phyloP scores from a whole-genome alignment of 1,140 invertebrate species.

The Lepeophtheirus salmonis region DNA sequence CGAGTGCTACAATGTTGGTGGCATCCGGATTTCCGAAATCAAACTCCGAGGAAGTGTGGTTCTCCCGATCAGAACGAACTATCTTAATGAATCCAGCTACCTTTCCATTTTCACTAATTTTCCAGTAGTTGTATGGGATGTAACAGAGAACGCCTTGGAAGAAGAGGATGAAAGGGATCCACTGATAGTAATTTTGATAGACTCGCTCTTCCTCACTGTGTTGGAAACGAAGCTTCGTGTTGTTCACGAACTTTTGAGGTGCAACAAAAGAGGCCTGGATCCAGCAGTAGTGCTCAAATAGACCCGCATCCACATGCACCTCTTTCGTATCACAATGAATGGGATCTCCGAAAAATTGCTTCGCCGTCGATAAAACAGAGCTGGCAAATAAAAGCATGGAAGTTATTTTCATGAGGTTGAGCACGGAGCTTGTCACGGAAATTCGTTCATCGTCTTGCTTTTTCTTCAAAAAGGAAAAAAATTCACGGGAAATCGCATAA shows the following conservation, averaged over 20 bases:
- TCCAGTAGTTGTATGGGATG: conserved; percentile 27
- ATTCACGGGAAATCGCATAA: neutral
- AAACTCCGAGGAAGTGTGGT: neutral
- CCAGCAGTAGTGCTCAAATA: neutral
- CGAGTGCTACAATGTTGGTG: neutral
- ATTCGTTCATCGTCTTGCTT: neutral
- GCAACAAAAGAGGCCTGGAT: neutral
- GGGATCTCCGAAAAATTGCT: conserved; percentile 34
- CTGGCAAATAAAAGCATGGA: conserved; percentile 33
- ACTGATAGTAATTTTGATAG: conserved; percentile 30
- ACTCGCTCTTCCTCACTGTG: conserved; percentile 38
- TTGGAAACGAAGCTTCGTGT: neutral
- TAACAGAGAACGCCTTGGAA: conserved; percentile 32
- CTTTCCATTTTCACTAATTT: conserved; percentile 22
- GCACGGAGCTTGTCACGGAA: neutral
- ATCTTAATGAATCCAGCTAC: neutral
- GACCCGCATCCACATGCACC: neutral
- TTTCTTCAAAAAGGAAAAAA: neutral
- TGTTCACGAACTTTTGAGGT: neutral
- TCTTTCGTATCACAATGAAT: conserved; percentile 28
- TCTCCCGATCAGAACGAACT: neutral
- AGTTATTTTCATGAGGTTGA: conserved; percentile 25
- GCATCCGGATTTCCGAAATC: neutral
- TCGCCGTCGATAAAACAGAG: conserved; percentile 32
- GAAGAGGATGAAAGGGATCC: conserved; percentile 31